Conservation (phyloP, 2,797 vertebrate genomes). For the Alauda arvensis region DNA sequence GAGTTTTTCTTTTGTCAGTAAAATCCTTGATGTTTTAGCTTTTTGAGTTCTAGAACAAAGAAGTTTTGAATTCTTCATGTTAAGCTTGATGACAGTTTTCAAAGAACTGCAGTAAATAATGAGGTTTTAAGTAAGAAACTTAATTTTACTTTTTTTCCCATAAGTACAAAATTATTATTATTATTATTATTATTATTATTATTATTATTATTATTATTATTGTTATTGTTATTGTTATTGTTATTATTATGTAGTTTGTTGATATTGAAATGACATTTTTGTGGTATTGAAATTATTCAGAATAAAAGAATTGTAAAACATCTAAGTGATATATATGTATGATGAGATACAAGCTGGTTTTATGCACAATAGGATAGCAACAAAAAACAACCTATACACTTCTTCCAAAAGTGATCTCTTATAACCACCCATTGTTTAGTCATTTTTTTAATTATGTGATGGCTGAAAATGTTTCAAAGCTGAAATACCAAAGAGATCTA, state of each 20-base stretch:
- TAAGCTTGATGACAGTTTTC: background rate
- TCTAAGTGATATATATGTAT: slow-evolving; percentile 59
- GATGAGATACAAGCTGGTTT: slow-evolving; percentile 35
- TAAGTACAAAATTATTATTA: background rate
- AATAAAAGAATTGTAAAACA: slow-evolving; percentile 39
- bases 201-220: slow-evolving; percentile 11
- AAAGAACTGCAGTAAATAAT: slow-evolving; percentile 21
- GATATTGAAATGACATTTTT: slow-evolving; percentile 56
- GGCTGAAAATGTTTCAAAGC: slow-evolving; percentile 32
- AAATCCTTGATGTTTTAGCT: background rate
- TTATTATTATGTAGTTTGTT: slow-evolving; percentile 31
- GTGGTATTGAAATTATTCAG: slow-evolving; percentile 55
- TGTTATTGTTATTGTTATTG: background rate
- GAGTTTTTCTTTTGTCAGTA: background rate
- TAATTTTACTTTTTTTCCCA: background rate
- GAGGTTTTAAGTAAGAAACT: background rate
- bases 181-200: slow-evolving; percentile 8
- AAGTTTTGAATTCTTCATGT: background rate
- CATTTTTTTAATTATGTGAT: slow-evolving; percentile 49
- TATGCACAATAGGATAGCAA: slow-evolving; percentile 46
- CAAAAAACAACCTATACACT: slow-evolving; percentile 28
- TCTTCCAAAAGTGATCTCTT: slow-evolving; percentile 42
- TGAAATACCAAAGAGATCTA: slow-evolving; percentile 18
- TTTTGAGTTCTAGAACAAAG: background rate
- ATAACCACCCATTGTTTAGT: slow-evolving; percentile 46